Percentiles rank a stretch among this genome's conserved stretches.
Conservation (phyloP, 2,797 vertebrate genomes). For the Lutjanus argentimaculatus region DNA sequence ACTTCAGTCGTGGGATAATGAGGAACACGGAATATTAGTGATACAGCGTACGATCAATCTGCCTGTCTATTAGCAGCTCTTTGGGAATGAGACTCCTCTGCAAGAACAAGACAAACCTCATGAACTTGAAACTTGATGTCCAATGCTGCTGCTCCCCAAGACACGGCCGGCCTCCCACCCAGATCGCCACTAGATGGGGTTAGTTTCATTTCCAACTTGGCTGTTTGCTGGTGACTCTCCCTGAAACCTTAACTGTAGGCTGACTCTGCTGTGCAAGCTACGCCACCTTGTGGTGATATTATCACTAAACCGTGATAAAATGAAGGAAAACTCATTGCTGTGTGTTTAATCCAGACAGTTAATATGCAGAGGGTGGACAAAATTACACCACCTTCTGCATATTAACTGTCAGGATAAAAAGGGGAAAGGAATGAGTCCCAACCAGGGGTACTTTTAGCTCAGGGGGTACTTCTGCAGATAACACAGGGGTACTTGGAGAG, state of each 20-base stretch:
- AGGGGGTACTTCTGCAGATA: neutral
- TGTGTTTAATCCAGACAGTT: too few species aligned
- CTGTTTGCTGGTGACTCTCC: conserved; percentile 4
- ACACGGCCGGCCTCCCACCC: neutral
- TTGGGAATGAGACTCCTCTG: conserved; percentile 30
- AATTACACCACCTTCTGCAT: neutral
- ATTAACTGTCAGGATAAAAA: too few species aligned
- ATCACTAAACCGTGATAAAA: neutral
- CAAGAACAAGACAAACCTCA: conserved; percentile 28
- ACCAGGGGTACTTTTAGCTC: neutral
- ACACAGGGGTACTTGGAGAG: neutral
- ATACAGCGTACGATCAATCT: conserved; percentile 48
- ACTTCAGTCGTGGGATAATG: conserved; percentile 34
- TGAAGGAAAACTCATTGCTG: too few species aligned
- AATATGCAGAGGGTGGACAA: neutral
- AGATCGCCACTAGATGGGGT: conserved; percentile 73
- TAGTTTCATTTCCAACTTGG: conserved; percentile 33
- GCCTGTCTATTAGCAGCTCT: conserved; percentile 58
- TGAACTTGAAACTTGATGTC: conserved; percentile 22
- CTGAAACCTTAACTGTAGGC: neutral
- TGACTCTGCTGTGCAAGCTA: conserved; percentile 33
- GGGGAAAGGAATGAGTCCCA: neutral
- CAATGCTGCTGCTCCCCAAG: neutral
- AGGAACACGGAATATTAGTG: conserved; percentile 51
- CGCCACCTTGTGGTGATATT: conserved; percentile 74